Evolutionary conservation across 2,888 invertebrate genomes (phyloP), one percentile per base, ranked within the genome.

Genomic region (Gortyna flavago): DNA sequence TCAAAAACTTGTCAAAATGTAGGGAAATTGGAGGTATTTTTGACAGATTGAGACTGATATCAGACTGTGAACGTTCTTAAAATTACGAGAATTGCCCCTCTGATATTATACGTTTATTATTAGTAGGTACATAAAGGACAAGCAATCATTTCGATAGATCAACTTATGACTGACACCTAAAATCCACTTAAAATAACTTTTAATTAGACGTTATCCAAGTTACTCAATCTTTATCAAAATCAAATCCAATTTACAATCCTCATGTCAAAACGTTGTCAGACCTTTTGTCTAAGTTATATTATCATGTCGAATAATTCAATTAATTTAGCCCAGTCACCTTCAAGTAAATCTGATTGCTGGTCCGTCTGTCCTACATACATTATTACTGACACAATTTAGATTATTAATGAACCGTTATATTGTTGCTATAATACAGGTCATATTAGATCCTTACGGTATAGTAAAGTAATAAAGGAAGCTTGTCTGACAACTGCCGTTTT

Each of bases 401-500:
- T 74, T 72, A 84, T 75, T 82, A 71, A 79, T 77, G 73, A 71
- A 77, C 87, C 70, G 89, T 81, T 87, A 75, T 44, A 38, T 72
- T 72, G 62, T 72, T 73, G 68, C 29, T 75, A 67, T 74, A 72
- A 68, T 72, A 81, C 78, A 72, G 78, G 80, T 75, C 79, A 81
- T 80, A 85, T 70, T 67, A 80, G 73, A 87, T 83, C 76, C 80
- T 64, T 80, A 79, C 74, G 72, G 65, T 80, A 66, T 54, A 29
- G 25, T 41, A 21, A 61, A 29, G 25, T 41, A n/a, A 79, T 64
- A 75, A 54, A 76, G 84, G 74, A 72, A 80, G 70, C 66, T 68
- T 48, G 76, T 38, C 38, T 25, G 57, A 72, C 72, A 29, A 84
- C 73, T 65, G 51, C 51, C 3, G 48, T 70, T 74, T 54, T 61